A percentile compares a stretch with the other conserved stretches of the same genome.
Evolutionary conservation across 2,797 vertebrate genomes (phyloP).

Genomic region (Menidia menidia): DNA sequence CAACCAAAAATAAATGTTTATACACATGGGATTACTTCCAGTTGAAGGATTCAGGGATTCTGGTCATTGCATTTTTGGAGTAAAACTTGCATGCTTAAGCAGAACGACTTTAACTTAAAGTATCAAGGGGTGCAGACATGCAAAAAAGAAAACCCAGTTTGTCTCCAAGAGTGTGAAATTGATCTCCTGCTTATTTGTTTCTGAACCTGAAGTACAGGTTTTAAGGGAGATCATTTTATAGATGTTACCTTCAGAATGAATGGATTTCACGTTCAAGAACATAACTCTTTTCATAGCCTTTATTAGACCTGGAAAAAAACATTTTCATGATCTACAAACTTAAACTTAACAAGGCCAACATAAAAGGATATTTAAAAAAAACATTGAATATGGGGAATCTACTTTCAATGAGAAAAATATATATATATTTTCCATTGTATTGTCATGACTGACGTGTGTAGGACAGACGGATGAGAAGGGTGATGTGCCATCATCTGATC

Average conservation of each 20-base stretch:
- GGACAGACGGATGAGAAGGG: conserved; percentile 7
- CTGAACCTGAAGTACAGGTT: not conserved
- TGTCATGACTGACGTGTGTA: not conserved
- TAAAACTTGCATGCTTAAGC: not conserved
- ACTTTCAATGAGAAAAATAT: not conserved
- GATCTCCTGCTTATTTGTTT: not conserved
- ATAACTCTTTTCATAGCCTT: conserved; percentile 11
- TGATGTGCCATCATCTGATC: not conserved
- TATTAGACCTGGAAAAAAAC: conserved; percentile 32
- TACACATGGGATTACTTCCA: no score
- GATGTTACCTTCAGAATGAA: not conserved
- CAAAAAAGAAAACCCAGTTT: not conserved
- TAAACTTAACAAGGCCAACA: conserved; percentile 10
- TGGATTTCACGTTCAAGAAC: no score
- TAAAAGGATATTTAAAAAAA: conserved; percentile 1
- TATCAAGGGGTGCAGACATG: not conserved
- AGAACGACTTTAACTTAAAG: not conserved
- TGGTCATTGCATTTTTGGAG: not conserved
- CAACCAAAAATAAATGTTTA: conserved; percentile 29
- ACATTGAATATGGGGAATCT: not conserved
- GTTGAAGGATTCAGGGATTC: not conserved
- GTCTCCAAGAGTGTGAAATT: not conserved
- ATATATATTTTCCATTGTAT: conserved; percentile 12
- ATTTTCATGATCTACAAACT: not conserved
- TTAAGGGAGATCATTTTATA: not conserved